Conservation (phyloP, 2,888 invertebrate species). For the Watsonalla cultraria region DNA sequence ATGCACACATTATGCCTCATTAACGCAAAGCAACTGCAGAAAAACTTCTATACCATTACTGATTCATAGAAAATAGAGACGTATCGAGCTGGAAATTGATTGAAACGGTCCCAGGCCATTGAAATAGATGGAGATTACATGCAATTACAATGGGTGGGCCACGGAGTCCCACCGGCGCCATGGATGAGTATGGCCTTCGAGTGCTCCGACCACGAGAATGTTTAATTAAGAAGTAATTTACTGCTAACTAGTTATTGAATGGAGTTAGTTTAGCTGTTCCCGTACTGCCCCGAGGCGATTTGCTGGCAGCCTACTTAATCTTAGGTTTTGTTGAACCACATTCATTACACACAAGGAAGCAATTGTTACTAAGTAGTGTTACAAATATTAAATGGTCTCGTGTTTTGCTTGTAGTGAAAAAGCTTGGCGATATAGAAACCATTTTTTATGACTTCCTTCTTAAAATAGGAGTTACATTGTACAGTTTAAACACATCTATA, state of each 20-base stretch:
- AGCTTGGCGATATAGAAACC: not conserved
- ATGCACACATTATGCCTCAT: too few species aligned
- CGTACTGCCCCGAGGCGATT: conserved; percentile 28
- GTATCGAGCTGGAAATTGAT: conserved; percentile 33
- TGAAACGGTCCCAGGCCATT: conserved; percentile 30
- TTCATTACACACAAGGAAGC: conserved; percentile 9
- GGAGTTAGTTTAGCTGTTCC: conserved; percentile 28
- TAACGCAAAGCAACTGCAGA: not conserved
- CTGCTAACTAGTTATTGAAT: conserved; percentile 45
- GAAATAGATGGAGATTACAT: conserved; percentile 44
- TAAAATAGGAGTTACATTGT: not conserved
- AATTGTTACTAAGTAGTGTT: conserved; percentile 11
- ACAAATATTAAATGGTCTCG: conserved; percentile 1
- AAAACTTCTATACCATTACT: not conserved
- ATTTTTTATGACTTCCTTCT: not conserved
- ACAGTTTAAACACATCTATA: not conserved
- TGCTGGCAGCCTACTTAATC: conserved; percentile 29
- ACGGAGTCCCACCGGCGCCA: conserved; percentile 15
- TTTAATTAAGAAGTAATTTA: conserved; percentile 58
- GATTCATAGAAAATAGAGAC: conserved; percentile 4
- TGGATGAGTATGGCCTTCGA: not conserved
- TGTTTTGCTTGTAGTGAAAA: not conserved
- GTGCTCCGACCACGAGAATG: conserved; percentile 31
- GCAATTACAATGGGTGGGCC: conserved; percentile 29
- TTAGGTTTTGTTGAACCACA: conserved; percentile 19